These are phyloP conservation scores for Columba livia DNA, from an alignment of 2,113 vertebrate species.

Conservation along the genomic window DNA sequence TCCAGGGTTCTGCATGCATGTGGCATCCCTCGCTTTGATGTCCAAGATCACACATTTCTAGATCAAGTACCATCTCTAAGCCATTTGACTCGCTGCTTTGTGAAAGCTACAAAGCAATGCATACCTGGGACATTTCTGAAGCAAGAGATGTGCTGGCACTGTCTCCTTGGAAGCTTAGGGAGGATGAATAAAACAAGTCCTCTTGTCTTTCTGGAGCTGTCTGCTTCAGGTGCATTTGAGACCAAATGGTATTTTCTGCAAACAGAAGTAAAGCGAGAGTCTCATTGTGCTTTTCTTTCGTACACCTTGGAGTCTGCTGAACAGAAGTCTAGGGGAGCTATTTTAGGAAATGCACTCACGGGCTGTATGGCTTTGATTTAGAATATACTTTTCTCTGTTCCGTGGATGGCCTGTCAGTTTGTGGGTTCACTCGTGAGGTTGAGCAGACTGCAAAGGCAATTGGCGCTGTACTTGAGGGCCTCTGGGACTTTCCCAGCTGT, in stretches of 20 bases:
- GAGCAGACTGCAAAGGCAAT: neutral
- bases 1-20: neutral
- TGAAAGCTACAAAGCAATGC: neutral
- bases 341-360: neutral
- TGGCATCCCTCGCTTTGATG: neutral
- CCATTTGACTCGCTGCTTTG: neutral
- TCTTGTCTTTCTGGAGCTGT: conserved; percentile 21
- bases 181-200: conserved; percentile 36
- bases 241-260: conserved; percentile 63
- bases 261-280: conserved; percentile 10
- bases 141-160: conserved; percentile 56
- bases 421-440: neutral
- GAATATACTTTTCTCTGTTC: neutral
- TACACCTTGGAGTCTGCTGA: neutral
- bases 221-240: conserved; percentile 59
- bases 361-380: neutral
- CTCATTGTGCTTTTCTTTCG: neutral
- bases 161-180: conserved; percentile 54
- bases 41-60: neutral
- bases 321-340: neutral
- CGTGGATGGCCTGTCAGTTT: neutral
- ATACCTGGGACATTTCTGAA: conserved; percentile 55
- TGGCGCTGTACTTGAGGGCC: neutral
- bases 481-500: neutral
- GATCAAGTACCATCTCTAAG: neutral